Evolutionary conservation across 2,113 vertebrate species (phyloP).

Genomic region (Brachyistius frenatus): DNA sequence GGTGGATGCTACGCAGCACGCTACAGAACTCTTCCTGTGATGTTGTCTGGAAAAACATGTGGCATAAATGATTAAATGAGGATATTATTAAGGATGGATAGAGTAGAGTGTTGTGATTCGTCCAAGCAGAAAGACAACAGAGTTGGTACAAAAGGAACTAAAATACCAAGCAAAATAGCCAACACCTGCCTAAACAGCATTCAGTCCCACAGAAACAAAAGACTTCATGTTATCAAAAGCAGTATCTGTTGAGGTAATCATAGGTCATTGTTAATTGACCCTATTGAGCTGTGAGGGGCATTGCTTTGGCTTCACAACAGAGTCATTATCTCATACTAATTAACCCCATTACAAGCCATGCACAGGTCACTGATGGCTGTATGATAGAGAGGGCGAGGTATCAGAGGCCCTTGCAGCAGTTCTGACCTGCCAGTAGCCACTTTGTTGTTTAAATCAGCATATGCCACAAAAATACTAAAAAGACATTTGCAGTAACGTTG

Average conservation of each 20-base stretch:
- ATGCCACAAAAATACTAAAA: conserved; percentile 22
- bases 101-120: neutral
- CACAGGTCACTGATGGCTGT: conserved; percentile 47
- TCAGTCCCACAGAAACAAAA: conserved; percentile 5
- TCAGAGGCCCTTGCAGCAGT: conserved; percentile 2
- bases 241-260: conserved; percentile 30
- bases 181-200: neutral
- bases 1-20: conserved; percentile 3
- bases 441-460: neutral
- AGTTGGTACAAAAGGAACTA: neutral
- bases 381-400: conserved; percentile 22
- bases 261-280: conserved; percentile 59
- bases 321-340: conserved; percentile 67
- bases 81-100: conserved; percentile 29
- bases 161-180: neutral
- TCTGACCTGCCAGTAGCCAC: conserved; percentile 7
- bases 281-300: conserved; percentile 44
- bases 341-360: conserved; percentile 54
- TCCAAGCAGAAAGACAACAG: conserved; percentile 5
- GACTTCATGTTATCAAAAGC: conserved; percentile 32
- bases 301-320: conserved; percentile 58
- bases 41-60: conserved; percentile 31
- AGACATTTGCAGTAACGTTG: neutral
- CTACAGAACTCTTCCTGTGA: conserved; percentile 15
- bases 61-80: conserved; percentile 55